These are phyloP conservation scores for Ormia ochracea DNA, from an alignment of 2,888 invertebrate species.

Conservation along the genomic window DNA sequence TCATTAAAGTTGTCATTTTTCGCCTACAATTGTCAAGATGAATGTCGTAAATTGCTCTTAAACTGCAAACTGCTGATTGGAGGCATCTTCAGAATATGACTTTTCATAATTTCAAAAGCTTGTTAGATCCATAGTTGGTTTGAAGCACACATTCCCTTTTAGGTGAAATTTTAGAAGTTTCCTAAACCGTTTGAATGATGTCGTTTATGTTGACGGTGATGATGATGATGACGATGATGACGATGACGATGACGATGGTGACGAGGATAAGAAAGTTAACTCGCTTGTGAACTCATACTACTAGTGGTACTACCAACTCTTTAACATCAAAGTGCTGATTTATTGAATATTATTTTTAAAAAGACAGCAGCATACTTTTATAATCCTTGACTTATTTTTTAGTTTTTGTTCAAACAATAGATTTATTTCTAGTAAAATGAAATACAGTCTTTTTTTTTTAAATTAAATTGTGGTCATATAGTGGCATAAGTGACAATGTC, in stretches of 20 bases:
- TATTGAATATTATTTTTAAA: conserved; percentile 66
- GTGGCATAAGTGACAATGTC: conserved; percentile 64
- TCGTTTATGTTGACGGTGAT: conserved; percentile 34
- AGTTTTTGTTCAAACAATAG: conserved; percentile 44
- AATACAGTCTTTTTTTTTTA: conserved; percentile 5
- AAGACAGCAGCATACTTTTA: conserved; percentile 64
- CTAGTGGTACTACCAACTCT: conserved; percentile 14
- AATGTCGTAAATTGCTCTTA: too few species aligned
- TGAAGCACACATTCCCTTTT: background rate
- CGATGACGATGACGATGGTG: conserved; percentile 44
- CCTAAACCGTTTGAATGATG: conserved; percentile 35
- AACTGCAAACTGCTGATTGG: too few species aligned
- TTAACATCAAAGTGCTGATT: conserved; percentile 63
- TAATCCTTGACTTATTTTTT: conserved; percentile 44
- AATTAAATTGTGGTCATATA: conserved; percentile 59
- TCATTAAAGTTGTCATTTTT: too few species aligned
- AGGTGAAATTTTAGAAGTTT: conserved; percentile 48
- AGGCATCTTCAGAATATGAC: too few species aligned
- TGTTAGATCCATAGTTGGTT: background rate
- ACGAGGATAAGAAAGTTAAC: conserved; percentile 45
- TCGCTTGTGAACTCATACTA: background rate
- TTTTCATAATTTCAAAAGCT: background rate
- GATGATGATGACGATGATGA: conserved; percentile 45
- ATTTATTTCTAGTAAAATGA: conserved; percentile 31
- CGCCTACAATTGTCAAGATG: too few species aligned